Base-by-base conservation (phyloP, 2,797 vertebrate genomes). In the Girardinus metallicus region DNA sequence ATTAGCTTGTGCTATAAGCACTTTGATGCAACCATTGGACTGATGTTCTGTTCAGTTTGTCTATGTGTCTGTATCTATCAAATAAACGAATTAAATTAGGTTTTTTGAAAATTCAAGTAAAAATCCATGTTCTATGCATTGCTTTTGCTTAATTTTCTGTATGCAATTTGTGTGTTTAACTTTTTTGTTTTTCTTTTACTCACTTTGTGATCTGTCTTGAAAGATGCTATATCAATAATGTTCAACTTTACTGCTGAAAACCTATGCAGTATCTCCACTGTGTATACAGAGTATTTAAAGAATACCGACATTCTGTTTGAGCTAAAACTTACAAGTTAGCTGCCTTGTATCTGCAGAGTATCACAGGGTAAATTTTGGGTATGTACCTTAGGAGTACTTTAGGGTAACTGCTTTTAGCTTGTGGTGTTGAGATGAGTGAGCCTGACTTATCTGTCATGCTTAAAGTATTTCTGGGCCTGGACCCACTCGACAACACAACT, bases 351-450 rank as follows among this genome's bases (percentile, higher is more conserved):
- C 15, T 36, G 34, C 16, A 36, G 31, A 16, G 60, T 34, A 36
- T 16, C 3, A 36, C 16, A 8, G 15, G 29, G 60, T 62, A 62
- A 16, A 18, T 64, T 18, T n/a, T 1, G 60, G 34, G 60, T 64
- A 36, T 18, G 7, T 10, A 55, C 53, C 53, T n/a, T n/a, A 66
- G 1, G 62, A 0, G 9, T 41, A 41, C 9, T 1, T 70, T 1
- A 10, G 18, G 18, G 18, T 39, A 36, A 36, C 62, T 39, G 64
- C 18, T 23, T 83, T 57, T 11, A 49, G 47, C 29, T 47, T 15
- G 80, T 73, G 12, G 68, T 11, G 21, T 73, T 1, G 76, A 34
- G 5, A 66, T 62, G 46, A 80, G 57, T 49, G 41, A 44, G 46
- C 3, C 13, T 68, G 36, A 39, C 34, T 68, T 51, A 39, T 26